Evolutionary conservation across 2,888 invertebrate species (phyloP).

Genomic region (Phasia obesa): DNA sequence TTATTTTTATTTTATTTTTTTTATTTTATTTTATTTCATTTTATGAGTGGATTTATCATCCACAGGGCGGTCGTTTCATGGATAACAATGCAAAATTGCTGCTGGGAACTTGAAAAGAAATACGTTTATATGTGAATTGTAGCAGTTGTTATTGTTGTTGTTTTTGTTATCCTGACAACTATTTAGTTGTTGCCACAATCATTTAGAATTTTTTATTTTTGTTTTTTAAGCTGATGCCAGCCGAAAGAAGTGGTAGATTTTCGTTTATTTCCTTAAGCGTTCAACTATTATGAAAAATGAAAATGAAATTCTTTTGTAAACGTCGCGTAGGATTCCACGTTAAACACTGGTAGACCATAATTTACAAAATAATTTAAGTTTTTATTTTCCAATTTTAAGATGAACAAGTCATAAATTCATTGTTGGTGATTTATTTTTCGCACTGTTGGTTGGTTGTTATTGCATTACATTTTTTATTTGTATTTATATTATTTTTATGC

Average conservation of each 20-base stretch:
- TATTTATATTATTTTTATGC: conserved; percentile 9
- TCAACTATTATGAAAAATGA: conserved; percentile 38
- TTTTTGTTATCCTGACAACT: neutral
- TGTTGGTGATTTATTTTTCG: conserved; percentile 2
- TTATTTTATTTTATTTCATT: no score
- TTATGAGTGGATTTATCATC: conserved; percentile 48
- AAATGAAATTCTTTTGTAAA: neutral
- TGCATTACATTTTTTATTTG: neutral
- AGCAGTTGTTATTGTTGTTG: conserved; percentile 13
- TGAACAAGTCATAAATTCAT: neutral
- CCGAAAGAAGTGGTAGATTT: neutral
- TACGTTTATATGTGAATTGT: conserved; percentile 48
- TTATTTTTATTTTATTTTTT: neutral
- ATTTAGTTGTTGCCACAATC: conserved; percentile 27
- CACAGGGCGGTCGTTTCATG: conserved; percentile 64
- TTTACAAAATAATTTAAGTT: conserved; percentile 1
- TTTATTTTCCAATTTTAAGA: conserved; percentile 6
- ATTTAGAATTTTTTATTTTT: conserved; percentile 19
- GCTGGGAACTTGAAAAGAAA: conserved; percentile 54
- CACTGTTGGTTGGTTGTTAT: neutral
- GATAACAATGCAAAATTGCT: conserved; percentile 69
- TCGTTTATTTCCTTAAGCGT: conserved; percentile 63
- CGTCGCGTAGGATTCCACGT: no score
- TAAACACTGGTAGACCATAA: no score
- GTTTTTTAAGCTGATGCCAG: conserved; percentile 16